phyloP scores from a whole-genome alignment of 2,888 invertebrate genomes.

The Noctua pronuba region DNA sequence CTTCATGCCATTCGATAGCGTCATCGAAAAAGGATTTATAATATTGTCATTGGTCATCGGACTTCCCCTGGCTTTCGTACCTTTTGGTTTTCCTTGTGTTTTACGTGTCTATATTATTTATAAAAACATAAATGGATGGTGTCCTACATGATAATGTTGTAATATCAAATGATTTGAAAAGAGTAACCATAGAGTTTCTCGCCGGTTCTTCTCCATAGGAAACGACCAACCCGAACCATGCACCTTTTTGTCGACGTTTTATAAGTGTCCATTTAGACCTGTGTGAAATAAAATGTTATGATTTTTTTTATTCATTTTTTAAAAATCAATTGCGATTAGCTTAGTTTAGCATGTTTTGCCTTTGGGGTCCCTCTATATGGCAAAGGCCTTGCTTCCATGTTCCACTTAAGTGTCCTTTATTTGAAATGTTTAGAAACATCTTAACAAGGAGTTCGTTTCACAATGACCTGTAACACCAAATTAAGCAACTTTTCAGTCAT shows the following conservation, averaged over 20 bases:
- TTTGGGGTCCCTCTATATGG: neutral
- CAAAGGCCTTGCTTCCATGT: neutral
- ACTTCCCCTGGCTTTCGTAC: constrained; percentile 54
- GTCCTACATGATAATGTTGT: no score
- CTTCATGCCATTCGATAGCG: constrained; percentile 24
- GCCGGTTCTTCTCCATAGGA: no score
- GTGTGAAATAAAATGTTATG: no score
- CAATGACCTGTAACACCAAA: neutral
- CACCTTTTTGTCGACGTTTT: no score
- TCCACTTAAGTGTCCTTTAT: neutral
- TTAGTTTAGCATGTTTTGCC: neutral
- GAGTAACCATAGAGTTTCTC: no score
- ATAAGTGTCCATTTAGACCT: no score
- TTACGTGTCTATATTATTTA: constrained; percentile 12
- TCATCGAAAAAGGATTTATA: constrained; percentile 53
- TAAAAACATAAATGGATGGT: neutral
- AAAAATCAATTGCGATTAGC: neutral
- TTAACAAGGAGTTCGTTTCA: neutral
- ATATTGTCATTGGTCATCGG: constrained; percentile 45
- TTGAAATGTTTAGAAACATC: neutral
- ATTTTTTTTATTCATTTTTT: no score
- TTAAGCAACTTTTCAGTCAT: neutral
- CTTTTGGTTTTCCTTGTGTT: constrained; percentile 54
- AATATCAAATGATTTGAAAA: no score
- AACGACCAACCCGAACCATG: no score